Base-by-base conservation (phyloP, 1,140 invertebrate genomes). In the Tetragnatha versicolor region DNA sequence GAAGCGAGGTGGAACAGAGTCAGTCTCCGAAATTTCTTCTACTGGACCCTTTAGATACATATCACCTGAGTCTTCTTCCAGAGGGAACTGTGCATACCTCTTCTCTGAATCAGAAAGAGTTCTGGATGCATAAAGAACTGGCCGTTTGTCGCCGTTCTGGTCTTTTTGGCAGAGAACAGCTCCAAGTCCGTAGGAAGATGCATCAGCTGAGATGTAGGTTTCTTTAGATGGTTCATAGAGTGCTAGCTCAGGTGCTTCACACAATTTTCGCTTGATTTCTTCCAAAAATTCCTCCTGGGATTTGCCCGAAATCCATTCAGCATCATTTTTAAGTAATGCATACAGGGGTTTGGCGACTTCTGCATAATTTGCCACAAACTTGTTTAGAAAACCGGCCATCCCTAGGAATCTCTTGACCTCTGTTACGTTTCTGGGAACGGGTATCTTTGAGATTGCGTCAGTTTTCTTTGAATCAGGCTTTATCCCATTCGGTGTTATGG, bases 51-150 rank as follows among this genome's bases (percentile, higher is more conserved):
- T n/a, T n/a, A n/a, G n/a, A n/a, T n/a, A n/a, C n/a, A n/a, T n/a
- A n/a, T n/a, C n/a, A n/a, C n/a, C n/a, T n/a, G n/a, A n/a, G n/a
- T n/a, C n/a, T n/a, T n/a, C n/a, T n/a, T n/a, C n/a, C n/a, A n/a
- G n/a, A n/a, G n/a, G n/a, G n/a, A n/a, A n/a, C 70, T 85, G 83
- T 7, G 85, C 75, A 78, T 85, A 88, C 29, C 84, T 83, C 47
- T 79, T 29, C 80, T 87, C n/a, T n/a, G n/a, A n/a, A n/a, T n/a
- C n/a, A n/a, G n/a, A n/a, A n/a, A n/a, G n/a, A n/a, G n/a, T n/a
- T 83, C 29, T 83, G 78, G n/a, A 75, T 66, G 12, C 81, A 85
- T 14, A 88, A 80, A 80, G 35, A 73, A 6, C 70, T 61, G 9
- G 61, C 7, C 9, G 61, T 17, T 9, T 42, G 17, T 9, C 7